phyloP scores from a whole-genome alignment of 2,888 invertebrate genomes.

The Bombyx huttoni region DNA sequence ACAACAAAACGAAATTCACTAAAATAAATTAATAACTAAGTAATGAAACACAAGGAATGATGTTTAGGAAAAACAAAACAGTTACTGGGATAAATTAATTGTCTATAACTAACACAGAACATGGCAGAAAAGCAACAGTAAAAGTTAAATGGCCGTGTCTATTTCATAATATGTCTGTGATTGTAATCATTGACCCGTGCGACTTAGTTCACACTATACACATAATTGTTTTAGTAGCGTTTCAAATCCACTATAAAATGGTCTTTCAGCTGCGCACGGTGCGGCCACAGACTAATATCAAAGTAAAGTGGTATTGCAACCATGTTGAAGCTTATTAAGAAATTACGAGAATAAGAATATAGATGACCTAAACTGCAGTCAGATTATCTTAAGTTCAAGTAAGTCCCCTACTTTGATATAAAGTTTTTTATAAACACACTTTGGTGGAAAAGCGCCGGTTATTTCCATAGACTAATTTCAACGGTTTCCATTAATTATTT shows the following conservation, averaged over 20 bases:
- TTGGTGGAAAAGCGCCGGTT: no score
- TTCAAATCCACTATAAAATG: conserved; percentile 7
- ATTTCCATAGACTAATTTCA: no score
- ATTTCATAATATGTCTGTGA: neutral
- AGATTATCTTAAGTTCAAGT: conserved; percentile 4
- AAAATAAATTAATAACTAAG: no score
- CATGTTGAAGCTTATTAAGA: conserved; percentile 11
- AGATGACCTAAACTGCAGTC: conserved; percentile 29
- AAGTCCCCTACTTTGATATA: no score
- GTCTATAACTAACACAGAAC: no score
- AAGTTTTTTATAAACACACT: no score
- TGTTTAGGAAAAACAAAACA: neutral
- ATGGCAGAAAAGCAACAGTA: neutral
- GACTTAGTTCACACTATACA: neutral
- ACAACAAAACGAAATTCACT: no score
- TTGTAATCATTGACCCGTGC: neutral
- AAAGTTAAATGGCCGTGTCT: neutral
- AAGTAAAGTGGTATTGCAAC: neutral
- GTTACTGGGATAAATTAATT: no score
- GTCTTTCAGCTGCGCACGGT: conserved; percentile 1
- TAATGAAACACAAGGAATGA: neutral
- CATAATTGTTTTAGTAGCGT: neutral
- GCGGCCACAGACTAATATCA: neutral
- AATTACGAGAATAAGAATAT: conserved; percentile 39
- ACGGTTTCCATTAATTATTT: no score